phyloP scores from a whole-genome alignment of 2,113 vertebrate species.

The Hyperoodon ampullatus region DNA sequence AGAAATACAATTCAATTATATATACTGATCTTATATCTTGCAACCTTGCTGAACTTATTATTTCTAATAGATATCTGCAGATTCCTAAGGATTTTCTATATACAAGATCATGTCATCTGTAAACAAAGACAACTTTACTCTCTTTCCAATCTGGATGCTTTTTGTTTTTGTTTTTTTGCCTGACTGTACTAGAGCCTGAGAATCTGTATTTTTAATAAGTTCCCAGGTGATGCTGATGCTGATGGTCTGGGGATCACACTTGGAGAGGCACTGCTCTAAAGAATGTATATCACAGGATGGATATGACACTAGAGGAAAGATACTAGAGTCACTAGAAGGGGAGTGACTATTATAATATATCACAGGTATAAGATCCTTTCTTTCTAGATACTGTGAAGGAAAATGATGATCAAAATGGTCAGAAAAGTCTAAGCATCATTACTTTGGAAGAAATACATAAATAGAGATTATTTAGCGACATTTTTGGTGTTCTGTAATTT shows the following conservation, averaged over 20 bases:
- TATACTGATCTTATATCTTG: no score
- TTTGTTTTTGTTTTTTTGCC: background rate
- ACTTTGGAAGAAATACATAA: constrained; percentile 34
- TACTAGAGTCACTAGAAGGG: background rate
- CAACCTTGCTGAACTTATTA: no score
- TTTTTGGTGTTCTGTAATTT: background rate
- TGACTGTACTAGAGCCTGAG: background rate
- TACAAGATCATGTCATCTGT: no score
- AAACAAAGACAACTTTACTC: background rate
- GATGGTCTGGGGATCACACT: background rate
- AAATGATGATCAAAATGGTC: background rate
- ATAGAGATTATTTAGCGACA: background rate
- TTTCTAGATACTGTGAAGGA: background rate
- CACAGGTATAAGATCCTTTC: background rate
- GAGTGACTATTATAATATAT: background rate
- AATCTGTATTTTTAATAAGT: background rate
- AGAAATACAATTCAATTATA: no score
- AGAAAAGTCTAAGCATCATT: constrained; percentile 13
- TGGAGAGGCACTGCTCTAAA: background rate
- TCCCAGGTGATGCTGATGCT: background rate
- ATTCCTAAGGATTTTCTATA: no score
- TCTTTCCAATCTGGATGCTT: background rate
- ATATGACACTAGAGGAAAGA: background rate
- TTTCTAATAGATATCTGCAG: no score
- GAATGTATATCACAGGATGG: background rate